Percentiles rank a stretch among this genome's conserved stretches.
Conservation (phyloP, 64 coral and sea anemone genomes). For the Stichodactyla helianthus region DNA sequence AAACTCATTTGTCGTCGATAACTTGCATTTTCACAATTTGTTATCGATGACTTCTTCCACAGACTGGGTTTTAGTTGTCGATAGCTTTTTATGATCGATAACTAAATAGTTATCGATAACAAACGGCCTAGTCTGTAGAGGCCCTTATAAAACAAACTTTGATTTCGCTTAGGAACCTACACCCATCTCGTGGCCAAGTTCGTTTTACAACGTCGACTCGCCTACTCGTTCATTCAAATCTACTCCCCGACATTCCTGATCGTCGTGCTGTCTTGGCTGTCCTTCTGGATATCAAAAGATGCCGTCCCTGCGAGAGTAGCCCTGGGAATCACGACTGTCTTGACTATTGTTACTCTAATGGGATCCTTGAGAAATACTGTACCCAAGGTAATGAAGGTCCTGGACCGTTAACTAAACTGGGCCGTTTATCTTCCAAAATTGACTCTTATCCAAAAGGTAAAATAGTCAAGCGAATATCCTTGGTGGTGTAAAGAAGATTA, state of each 20-base stretch:
- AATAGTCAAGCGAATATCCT: too few relatives aligned
- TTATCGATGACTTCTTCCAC: too few relatives aligned
- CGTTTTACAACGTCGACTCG: constrained; percentile 72
- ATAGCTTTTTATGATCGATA: neutral
- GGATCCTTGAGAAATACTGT: constrained; percentile 78
- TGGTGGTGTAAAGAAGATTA: too few relatives aligned
- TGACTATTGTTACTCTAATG: constrained; percentile 92
- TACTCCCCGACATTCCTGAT: constrained; percentile 84
- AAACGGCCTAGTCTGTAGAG: neutral
- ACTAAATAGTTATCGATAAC: neutral
- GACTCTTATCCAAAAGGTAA: too few relatives aligned
- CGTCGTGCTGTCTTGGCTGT: constrained; percentile 86
- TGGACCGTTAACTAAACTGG: too few relatives aligned
- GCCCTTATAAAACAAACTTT: neutral
- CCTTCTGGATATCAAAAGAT: constrained; percentile 89
- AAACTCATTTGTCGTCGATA: too few relatives aligned
- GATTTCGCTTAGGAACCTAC: constrained; percentile 60
- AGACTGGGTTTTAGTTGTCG: neutral
- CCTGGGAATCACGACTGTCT: constrained; percentile 83
- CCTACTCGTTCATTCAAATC: constrained; percentile 90
- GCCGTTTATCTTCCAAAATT: too few relatives aligned
- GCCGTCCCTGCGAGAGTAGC: constrained; percentile 83
- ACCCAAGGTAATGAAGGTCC: constrained; percentile 53
- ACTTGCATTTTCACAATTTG: too few relatives aligned
- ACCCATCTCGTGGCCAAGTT: constrained; percentile 79